Base-by-base conservation (phyloP, 2,113 vertebrate genomes). In the Gymnogyps californianus region DNA sequence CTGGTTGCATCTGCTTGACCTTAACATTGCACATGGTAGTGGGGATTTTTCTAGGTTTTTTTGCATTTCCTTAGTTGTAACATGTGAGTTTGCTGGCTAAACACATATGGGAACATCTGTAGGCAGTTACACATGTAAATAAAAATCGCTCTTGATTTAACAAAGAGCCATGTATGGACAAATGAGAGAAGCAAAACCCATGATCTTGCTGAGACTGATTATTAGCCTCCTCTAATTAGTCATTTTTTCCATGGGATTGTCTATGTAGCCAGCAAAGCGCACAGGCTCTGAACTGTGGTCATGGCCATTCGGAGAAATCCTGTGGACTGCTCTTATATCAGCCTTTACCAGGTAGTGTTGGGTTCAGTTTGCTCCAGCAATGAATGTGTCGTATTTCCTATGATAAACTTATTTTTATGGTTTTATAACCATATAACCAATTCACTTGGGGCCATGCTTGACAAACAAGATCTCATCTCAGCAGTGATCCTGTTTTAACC, bases 161-260 rank as follows among this genome's bases (percentile, higher is more conserved):
- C 57, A 34, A 40, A 62, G 46, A 87, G 34, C 26, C 25, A 24
- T 11, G 46, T 77, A 29, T 38, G 62, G 44, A 57, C 85, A 92
- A 96, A 89, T 46, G 74, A 75, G 52, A 71, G 55, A 74, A 78
- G 32, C 46, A 81, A 81, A 93, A 93, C 66, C 42, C 85, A 51
- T 59, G 70, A 54, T 62, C 42, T 82, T 78, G 52, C 77, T 74
- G 69, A 65, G 58, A 32, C 28, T 66, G 44, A 74, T 83, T 34
- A 14, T 84, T 52, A 72, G 10, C 49, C 59, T 93, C 59, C 55
- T 44, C 13, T 70, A 78, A 77, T 80, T 38, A 57, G 22, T 66
- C 4, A 4, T 2, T 81, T 87, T 70, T 87, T 62, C 58, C 64
- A 6, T 40, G 49, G 59, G 29, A 22, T 90, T 85, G 28, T 31